Conservation (phyloP, 2,113 vertebrate species). For the Scartelaos histophorus region DNA sequence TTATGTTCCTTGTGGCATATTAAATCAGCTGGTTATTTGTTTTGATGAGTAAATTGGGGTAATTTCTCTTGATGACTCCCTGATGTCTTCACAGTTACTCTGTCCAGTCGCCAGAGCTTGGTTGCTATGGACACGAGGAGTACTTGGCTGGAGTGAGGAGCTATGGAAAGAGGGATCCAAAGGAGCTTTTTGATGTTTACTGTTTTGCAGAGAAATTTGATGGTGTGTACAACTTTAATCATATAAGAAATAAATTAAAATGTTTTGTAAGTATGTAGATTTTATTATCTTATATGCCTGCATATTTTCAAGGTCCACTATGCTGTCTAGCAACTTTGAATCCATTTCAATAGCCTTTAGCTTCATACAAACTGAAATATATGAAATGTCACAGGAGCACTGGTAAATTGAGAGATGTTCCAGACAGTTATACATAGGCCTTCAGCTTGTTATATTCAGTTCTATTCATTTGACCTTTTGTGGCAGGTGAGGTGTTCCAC, state of each 20-base stretch:
- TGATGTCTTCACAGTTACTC: constrained; percentile 82
- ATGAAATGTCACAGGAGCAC: neutral
- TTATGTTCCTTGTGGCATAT: neutral
- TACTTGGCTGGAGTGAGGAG: constrained; percentile 88
- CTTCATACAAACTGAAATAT: neutral
- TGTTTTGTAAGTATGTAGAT: too few species aligned
- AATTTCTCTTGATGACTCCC: constrained; percentile 22
- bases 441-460: neutral
- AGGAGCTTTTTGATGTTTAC: constrained; percentile 90
- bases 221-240: constrained; percentile 66
- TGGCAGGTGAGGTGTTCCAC: constrained; percentile 87
- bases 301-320: too few species aligned
- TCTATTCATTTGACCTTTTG: neutral
- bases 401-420: neutral
- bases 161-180: constrained; percentile 84
- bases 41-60: neutral
- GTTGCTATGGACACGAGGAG: constrained; percentile 91
- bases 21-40: neutral
- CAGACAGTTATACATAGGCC: neutral
- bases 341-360: neutral
- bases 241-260: too few species aligned
- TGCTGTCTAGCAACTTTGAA: too few species aligned
- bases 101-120: constrained; percentile 87
- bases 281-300: too few species aligned
- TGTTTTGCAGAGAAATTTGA: constrained; percentile 86